These are phyloP conservation scores for Torymus texanus DNA, from an alignment of 2,888 invertebrate species.

Conservation along the genomic window DNA sequence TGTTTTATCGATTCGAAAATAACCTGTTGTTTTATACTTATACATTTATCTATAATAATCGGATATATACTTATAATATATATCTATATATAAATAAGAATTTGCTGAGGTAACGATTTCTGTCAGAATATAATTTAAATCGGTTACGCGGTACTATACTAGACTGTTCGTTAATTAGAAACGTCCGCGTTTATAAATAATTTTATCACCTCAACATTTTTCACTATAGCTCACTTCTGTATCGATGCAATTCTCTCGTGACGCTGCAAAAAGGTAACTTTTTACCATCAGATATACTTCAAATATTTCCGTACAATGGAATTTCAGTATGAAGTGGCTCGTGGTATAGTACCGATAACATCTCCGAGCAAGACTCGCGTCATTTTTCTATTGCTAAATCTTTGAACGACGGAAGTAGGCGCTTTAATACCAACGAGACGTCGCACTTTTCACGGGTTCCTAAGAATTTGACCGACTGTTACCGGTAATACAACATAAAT, in stretches of 20 bases:
- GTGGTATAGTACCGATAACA: background rate
- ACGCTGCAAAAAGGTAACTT: constrained; percentile 20
- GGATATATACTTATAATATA: too few relatives aligned
- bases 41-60: too few relatives aligned
- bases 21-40: too few relatives aligned
- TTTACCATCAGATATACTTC: constrained; percentile 13
- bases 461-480: constrained; percentile 7
- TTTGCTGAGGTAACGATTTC: too few relatives aligned
- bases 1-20: too few relatives aligned
- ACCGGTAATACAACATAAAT: background rate
- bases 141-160: too few relatives aligned
- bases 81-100: too few relatives aligned
- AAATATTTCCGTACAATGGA: constrained; percentile 40
- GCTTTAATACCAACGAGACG: background rate
- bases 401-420: constrained; percentile 24
- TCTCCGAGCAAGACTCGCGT: background rate
- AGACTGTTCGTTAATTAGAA: too few relatives aligned
- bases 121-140: too few relatives aligned
- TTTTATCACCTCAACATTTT: too few relatives aligned
- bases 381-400: background rate
- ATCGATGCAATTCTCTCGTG: constrained; percentile 1
- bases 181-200: too few relatives aligned
- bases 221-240: background rate
- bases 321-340: constrained; percentile 25
- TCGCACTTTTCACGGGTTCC: background rate